Base-by-base conservation (phyloP, 2,113 vertebrate genomes). In the Dromiciops gliroides region DNA sequence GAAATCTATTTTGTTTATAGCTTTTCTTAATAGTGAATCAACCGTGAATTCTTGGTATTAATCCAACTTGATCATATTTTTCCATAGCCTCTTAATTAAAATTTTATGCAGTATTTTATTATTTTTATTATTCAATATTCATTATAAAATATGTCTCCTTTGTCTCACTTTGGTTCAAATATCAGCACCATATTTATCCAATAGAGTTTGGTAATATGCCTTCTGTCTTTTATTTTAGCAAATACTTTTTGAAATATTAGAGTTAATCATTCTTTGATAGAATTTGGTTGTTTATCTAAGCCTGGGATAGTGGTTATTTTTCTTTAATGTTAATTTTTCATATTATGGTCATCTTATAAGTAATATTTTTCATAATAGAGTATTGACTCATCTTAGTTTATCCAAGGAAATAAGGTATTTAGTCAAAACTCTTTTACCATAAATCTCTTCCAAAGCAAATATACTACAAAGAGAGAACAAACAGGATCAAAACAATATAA, bases 401-500 rank as follows among this genome's bases (percentile, higher is more conserved):
- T 93, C 93, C 96, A 96, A 90, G 90, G 95, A 96, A 97, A 97
- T 95, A 96, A 94, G 48, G 92, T 96, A 48, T 97, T 97, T 95
- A 96, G 94, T 95, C 96, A 95, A 95, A 93, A 91, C 95, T 97
- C 90, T 92, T 96, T 91, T 53, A 95, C 94, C 91, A 94, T 95
- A 94, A 97, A 92, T 92, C 94, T 92, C 93, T 97, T 94, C 92
- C 96, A 97, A 97, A 96, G 52, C 93, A 97, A 98, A 96, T 97
- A 96, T 97, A 96, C 95, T 96, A 92, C 60, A 97, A 93, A 92
- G 91, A 95, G 94, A 92, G 91, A 96, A 96, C 92, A 97, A 97
- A 97, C 94, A 97, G 93, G 90, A 96, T 96, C 93, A 96, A 95
- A 96, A 96, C 50, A 89, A 51, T 95, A 24, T 89, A 88, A 94